Conservation (phyloP, 2,888 invertebrate genomes). For the Maniola hyperantus region DNA sequence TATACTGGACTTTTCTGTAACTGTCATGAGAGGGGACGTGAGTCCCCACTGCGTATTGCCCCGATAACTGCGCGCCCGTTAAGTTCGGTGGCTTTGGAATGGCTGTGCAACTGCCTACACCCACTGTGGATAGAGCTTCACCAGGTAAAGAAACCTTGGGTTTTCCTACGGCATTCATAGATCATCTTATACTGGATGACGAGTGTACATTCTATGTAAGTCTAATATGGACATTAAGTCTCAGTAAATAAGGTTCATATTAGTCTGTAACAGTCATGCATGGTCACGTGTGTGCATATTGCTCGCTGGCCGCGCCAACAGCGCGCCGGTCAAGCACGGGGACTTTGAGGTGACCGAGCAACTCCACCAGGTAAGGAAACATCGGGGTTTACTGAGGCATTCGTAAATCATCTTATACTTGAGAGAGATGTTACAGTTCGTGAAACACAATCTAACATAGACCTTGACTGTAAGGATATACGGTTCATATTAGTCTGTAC, state of each 20-base stretch:
- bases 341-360: slow-evolving; percentile 98
- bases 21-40: slow-evolving; percentile 99
- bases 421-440: neutral
- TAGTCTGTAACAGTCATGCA: slow-evolving; percentile 77
- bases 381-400: neutral
- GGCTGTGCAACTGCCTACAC: slow-evolving; percentile 95
- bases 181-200: neutral
- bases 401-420: neutral
- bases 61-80: slow-evolving; percentile 98
- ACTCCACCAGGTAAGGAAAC: slow-evolving; percentile 63
- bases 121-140: slow-evolving; percentile 81
- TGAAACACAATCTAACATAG: neutral
- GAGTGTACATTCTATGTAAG: neutral
- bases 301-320: slow-evolving; percentile 96
- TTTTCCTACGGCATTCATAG: neutral
- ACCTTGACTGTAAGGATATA: neutral
- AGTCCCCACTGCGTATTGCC: slow-evolving; percentile 98
- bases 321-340: slow-evolving; percentile 98
- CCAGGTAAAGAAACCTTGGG: slow-evolving; percentile 53
- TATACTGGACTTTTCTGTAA: slow-evolving; percentile 57
- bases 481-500: neutral
- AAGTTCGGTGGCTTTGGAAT: slow-evolving; percentile 99
- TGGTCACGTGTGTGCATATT: slow-evolving; percentile 98
- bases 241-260: neutral
- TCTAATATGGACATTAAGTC: neutral